Evolutionary conservation across 2,113 vertebrate species (phyloP).

Genomic region (Rhodinocichla rosea): DNA sequence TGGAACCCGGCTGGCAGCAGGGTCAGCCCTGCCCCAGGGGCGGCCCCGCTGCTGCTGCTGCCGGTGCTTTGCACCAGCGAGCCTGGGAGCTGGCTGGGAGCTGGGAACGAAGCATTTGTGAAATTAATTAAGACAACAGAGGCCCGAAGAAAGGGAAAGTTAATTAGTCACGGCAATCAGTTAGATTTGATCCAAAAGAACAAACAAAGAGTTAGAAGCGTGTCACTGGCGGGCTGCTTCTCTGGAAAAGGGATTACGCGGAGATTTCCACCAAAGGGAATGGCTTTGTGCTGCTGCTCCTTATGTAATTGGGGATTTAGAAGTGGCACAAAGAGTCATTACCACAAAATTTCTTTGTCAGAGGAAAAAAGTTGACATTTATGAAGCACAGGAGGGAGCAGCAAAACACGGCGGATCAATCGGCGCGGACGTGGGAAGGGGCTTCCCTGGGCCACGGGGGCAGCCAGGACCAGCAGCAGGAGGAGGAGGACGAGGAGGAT

Average conservation of each 20-base stretch:
- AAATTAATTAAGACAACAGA: constrained; percentile 79
- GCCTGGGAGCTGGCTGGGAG: constrained; percentile 39
- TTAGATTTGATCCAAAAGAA: constrained; percentile 76
- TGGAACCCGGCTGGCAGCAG: rapidly evolving
- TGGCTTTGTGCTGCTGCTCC: constrained; percentile 69
- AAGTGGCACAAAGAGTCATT: constrained; percentile 72
- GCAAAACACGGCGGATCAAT: constrained; percentile 22
- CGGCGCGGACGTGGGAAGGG: not conserved
- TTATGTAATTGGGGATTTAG: constrained; percentile 76
- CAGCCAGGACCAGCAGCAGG: rapidly evolving
- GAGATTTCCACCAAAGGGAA: constrained; percentile 74
- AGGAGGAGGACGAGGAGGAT: not conserved
- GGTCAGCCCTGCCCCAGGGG: not conserved
- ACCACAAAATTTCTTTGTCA: constrained; percentile 68
- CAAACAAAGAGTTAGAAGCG: constrained; percentile 73
- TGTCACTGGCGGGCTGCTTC: constrained; percentile 69
- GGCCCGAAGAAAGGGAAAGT: constrained; percentile 72
- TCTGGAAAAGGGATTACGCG: constrained; percentile 73
- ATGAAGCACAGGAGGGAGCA: constrained; percentile 49
- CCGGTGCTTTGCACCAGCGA: not conserved
- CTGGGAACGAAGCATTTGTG: constrained; percentile 56
- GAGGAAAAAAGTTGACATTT: constrained; percentile 64
- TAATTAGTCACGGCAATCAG: constrained; percentile 77
- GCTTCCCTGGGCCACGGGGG: not conserved
- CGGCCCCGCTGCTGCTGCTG: rapidly evolving